A percentile compares a stretch with the other conserved stretches of the same genome.
phyloP scores from a whole-genome alignment of 1,140 invertebrate genomes.

The Euura lappo region DNA sequence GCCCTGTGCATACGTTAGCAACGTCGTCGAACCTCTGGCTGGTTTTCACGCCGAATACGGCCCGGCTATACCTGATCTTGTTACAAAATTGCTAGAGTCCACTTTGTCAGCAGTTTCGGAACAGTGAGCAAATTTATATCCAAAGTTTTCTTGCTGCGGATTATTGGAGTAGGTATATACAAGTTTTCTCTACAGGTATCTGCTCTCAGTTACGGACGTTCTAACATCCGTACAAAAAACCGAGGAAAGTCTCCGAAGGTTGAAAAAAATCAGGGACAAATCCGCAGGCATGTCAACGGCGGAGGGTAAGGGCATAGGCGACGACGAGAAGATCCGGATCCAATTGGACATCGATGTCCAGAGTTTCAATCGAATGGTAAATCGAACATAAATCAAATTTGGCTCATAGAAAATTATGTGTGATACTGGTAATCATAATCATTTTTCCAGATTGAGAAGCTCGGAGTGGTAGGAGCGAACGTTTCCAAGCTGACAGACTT shows the following conservation, averaged over 20 bases:
- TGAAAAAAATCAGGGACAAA: constrained; percentile 85
- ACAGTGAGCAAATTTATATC: constrained; percentile 64
- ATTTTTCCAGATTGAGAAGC: constrained; percentile 36
- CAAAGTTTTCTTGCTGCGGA: constrained; percentile 5
- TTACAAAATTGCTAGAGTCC: constrained; percentile 62
- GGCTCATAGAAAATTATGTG: constrained; percentile 4
- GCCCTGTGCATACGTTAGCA: constrained; percentile 78
- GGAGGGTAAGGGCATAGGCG: constrained; percentile 66
- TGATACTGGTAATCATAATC: constrained; percentile 1
- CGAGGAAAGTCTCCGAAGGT: constrained; percentile 86
- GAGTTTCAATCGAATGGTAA: constrained; percentile 58
- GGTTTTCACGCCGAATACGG: constrained; percentile 67
- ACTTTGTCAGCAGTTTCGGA: constrained; percentile 70
- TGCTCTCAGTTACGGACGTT: constrained; percentile 81
- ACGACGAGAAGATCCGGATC: constrained; percentile 93
- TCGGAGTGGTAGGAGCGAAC: constrained; percentile 32
- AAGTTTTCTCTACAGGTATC: constrained; percentile 71
- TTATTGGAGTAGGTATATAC: constrained; percentile 6
- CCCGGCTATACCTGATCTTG: constrained; percentile 59
- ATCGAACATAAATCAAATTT: constrained; percentile 2
- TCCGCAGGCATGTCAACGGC: constrained; percentile 58
- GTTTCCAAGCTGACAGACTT: constrained; percentile 45
- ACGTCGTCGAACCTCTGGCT: constrained; percentile 68
- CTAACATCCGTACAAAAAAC: constrained; percentile 92
- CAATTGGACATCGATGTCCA: constrained; percentile 89